Evolutionary conservation across 2,797 vertebrate species (phyloP).

Genomic region (Characodon lateralis): DNA sequence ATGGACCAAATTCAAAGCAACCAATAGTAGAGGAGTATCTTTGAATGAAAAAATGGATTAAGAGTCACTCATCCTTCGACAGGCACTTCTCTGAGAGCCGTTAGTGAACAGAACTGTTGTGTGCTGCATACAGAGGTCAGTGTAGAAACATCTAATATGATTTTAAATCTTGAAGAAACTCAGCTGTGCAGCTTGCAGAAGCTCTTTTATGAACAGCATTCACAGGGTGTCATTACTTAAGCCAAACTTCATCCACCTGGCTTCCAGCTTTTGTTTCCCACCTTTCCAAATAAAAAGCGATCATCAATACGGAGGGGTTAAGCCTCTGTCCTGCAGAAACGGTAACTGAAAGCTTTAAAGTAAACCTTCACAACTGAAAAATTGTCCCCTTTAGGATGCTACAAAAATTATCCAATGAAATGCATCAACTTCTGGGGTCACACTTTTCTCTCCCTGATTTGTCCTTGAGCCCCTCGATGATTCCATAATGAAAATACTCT

Average conservation of each 20-base stretch:
- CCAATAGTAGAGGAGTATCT: not conserved
- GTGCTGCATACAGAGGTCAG: not conserved
- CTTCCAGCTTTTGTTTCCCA: not conserved
- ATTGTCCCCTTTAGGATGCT: not conserved
- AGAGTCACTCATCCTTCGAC: too few species aligned
- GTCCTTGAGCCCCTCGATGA: conserved; percentile 41
- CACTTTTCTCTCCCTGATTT: conserved; percentile 11
- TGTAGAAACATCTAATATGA: not conserved
- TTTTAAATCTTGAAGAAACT: not conserved
- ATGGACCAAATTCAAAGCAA: not conserved
- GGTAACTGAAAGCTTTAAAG: not conserved
- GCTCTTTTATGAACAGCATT: not conserved
- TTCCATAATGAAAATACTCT: conserved; percentile 20
- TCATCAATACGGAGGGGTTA: not conserved
- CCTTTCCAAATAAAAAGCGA: too few species aligned
- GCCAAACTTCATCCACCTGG: not conserved
- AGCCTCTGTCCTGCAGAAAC: not conserved
- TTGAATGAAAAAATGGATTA: not conserved
- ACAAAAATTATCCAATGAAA: conserved; percentile 15
- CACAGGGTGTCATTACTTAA: not conserved
- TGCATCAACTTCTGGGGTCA: conserved; percentile 8
- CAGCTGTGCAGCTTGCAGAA: too few species aligned
- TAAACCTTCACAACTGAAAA: not conserved
- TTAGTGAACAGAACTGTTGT: not conserved
- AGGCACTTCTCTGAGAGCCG: not conserved